These are phyloP conservation scores for Tenthredo scrophulariae DNA, from an alignment of 2,888 invertebrate species.

Conservation along the genomic window DNA sequence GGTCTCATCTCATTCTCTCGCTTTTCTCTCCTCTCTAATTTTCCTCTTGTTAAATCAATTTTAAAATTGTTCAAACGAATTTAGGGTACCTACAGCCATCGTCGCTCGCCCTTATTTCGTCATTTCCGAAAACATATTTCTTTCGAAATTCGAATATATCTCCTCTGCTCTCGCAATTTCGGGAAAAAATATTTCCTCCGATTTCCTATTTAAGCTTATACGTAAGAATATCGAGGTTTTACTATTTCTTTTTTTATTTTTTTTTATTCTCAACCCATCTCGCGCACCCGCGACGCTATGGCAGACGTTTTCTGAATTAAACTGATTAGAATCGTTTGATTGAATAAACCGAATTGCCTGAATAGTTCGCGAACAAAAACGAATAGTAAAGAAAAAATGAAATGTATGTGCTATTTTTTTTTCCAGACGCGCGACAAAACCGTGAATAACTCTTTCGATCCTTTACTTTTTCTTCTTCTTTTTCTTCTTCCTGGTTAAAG, in stretches of 20 bases:
- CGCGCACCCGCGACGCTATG: not conserved
- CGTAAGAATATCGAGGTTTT: not conserved
- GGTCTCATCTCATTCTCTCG: not conserved
- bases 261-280: not conserved
- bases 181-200: not conserved
- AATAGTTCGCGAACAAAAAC: not conserved
- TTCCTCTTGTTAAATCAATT: conserved; percentile 22
- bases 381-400: conserved; percentile 10
- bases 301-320: conserved; percentile 39
- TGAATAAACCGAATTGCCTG: conserved; percentile 27
- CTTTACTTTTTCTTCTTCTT: too few species aligned
- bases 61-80: not conserved
- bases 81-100: not conserved
- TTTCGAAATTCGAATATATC: not conserved
- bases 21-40: not conserved
- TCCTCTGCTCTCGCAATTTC: not conserved
- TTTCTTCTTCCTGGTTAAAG: not conserved
- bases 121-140: not conserved
- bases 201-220: not conserved
- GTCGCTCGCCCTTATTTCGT: not conserved
- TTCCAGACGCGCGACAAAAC: not conserved
- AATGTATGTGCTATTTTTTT: conserved; percentile 4
- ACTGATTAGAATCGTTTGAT: conserved; percentile 37
- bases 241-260: conserved; percentile 1
- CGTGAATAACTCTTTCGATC: not conserved